A percentile compares a stretch with the other conserved stretches of the same genome.
Conservation (phyloP, 2,888 invertebrate genomes). For the Cyclophora albipunctata region DNA sequence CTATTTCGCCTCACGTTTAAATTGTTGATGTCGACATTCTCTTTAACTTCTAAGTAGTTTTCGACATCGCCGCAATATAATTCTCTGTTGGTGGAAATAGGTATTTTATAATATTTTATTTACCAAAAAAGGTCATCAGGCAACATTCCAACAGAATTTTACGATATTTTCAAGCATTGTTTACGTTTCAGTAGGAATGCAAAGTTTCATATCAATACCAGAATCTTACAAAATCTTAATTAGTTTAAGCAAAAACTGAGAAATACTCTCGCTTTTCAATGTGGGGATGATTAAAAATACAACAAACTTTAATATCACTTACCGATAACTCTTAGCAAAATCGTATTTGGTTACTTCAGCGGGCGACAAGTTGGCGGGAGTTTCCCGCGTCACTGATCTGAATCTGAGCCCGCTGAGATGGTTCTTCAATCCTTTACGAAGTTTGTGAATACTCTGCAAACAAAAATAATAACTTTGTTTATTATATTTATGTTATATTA, state of each 20-base stretch:
- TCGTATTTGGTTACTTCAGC: slow-evolving; percentile 61
- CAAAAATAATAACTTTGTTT: not conserved
- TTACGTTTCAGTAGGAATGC: too few species aligned
- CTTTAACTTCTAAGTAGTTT: slow-evolving; percentile 42
- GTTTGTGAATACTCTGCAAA: slow-evolving; percentile 35
- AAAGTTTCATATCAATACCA: too few species aligned
- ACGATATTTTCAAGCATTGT: too few species aligned
- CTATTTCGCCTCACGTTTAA: slow-evolving; percentile 28
- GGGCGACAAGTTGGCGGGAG: slow-evolving; percentile 39
- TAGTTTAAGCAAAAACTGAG: too few species aligned
- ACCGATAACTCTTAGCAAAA: slow-evolving; percentile 66
- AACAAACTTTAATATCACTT: not conserved
- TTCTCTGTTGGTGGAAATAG: slow-evolving; percentile 31
- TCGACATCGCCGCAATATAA: slow-evolving; percentile 49
- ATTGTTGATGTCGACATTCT: slow-evolving; percentile 43
- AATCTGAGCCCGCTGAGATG: slow-evolving; percentile 54
- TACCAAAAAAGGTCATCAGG: too few species aligned
- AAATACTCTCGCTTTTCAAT: too few species aligned
- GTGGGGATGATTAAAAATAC: too few species aligned
- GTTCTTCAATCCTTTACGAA: slow-evolving; percentile 42
- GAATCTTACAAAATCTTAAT: too few species aligned
- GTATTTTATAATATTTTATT: too few species aligned
- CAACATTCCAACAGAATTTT: too few species aligned
- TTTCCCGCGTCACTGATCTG: slow-evolving; percentile 30
- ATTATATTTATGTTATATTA: too few species aligned